Evolutionary conservation across 2,113 vertebrate species (phyloP).

Genomic region (Peucedramus taeniatus): DNA sequence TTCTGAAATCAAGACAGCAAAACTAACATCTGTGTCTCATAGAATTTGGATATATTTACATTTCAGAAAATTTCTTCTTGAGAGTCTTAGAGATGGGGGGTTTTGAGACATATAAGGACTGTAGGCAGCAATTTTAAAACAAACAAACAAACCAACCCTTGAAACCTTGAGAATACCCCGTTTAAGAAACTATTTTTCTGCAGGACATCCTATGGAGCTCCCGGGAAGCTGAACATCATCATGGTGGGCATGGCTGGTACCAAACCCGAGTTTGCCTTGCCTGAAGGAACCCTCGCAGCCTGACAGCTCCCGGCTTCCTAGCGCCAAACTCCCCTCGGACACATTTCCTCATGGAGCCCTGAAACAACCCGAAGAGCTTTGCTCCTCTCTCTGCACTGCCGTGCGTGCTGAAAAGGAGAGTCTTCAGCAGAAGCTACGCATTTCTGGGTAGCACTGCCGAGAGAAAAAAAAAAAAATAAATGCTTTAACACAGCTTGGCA

Average conservation of each 20-base stretch:
- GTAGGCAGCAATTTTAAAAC: neutral
- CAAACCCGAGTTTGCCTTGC: neutral
- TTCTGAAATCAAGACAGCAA: neutral
- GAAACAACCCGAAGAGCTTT: accelerated
- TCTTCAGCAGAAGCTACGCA: neutral
- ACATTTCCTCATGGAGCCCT: neutral
- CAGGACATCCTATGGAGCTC: neutral
- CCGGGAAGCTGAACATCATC: neutral
- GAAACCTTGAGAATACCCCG: neutral
- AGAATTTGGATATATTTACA: neutral
- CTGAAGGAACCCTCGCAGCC: neutral
- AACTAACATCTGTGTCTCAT: neutral
- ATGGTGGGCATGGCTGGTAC: neutral
- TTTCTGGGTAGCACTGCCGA: neutral
- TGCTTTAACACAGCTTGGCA: neutral
- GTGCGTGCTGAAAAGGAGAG: neutral
- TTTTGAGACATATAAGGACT: accelerated
- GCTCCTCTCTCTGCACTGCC: neutral
- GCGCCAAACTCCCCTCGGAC: neutral
- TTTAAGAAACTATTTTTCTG: neutral
- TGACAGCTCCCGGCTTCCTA: neutral
- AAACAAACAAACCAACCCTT: neutral
- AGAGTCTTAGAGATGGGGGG: neutral
- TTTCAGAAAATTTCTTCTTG: neutral
- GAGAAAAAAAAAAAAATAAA: neutral